A percentile compares a stretch with the other conserved stretches of the same genome.
Conservation (phyloP, 2,113 vertebrate genomes). For the Nipponia nippon region DNA sequence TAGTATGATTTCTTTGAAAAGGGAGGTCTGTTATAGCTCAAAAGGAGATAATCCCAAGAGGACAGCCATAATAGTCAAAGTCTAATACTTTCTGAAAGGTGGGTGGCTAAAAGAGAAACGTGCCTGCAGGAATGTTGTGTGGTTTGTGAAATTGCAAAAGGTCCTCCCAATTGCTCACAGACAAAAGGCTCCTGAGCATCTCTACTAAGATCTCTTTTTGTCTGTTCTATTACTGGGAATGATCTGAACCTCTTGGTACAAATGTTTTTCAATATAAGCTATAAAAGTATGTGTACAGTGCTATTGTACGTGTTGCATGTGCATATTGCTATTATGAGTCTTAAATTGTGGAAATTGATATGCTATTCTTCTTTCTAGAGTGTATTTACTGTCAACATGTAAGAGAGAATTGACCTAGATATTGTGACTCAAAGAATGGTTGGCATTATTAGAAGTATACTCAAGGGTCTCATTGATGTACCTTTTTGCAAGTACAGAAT, state of each 20-base stretch:
- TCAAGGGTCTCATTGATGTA: neutral
- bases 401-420: neutral
- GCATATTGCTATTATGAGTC: neutral
- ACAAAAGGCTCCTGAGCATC: neutral
- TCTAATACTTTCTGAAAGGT: neutral
- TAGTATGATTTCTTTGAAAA: neutral
- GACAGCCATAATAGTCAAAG: neutral
- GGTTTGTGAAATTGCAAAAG: neutral
- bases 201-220: neutral
- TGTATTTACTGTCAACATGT: neutral
- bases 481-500: neutral
- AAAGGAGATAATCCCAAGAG: neutral
- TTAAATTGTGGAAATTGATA: neutral
- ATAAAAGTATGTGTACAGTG: neutral
- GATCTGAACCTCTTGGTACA: neutral
- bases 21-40: neutral
- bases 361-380: neutral
- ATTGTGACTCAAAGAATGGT: neutral
- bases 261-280: neutral
- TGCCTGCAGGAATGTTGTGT: neutral
- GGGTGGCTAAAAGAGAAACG: neutral
- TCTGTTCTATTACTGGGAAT: neutral
- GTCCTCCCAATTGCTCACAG: neutral
- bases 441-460: neutral
- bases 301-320: neutral